Conservation (phyloP, 2,888 invertebrate species). For the Gymnosoma rotundatum region DNA sequence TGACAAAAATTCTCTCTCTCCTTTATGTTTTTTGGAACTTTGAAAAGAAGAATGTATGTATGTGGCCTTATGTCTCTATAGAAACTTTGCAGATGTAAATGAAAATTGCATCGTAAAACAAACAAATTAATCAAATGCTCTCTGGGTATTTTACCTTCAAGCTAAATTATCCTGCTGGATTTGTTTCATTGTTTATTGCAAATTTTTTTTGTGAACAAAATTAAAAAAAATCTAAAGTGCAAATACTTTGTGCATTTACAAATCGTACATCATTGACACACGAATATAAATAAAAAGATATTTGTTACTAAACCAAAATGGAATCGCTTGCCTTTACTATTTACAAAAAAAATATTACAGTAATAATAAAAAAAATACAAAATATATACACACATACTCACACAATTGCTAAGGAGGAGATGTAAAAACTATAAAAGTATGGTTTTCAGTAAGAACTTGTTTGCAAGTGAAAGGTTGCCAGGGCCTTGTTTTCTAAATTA, state of each 20-base stretch:
- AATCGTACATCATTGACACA: slow-evolving; percentile 53
- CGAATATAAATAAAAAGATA: slow-evolving; percentile 53
- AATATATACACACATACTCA: too few species aligned
- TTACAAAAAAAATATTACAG: too few species aligned
- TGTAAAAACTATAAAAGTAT: too few species aligned
- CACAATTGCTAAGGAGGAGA: too few species aligned
- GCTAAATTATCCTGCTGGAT: slow-evolving; percentile 62
- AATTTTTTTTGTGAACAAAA: not conserved
- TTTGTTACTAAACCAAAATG: slow-evolving; percentile 46
- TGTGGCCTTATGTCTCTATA: not conserved
- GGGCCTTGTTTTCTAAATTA: too few species aligned
- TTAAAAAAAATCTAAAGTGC: not conserved
- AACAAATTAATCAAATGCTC: slow-evolving; percentile 72
- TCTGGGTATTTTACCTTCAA: slow-evolving; percentile 67
- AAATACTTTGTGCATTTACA: slow-evolving; percentile 22
- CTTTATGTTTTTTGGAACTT: not conserved
- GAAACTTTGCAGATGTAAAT: not conserved
- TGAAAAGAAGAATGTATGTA: not conserved
- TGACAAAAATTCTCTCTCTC: too few species aligned
- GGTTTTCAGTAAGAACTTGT: too few species aligned
- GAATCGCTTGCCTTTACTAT: not conserved
- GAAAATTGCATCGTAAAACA: slow-evolving; percentile 61
- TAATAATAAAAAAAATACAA: too few species aligned
- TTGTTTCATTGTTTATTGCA: slow-evolving; percentile 30
- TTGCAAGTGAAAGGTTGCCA: too few species aligned